Evolutionary conservation across 1,140 invertebrate genomes (phyloP).

Genomic region (Drosophila pruinosa): DNA sequence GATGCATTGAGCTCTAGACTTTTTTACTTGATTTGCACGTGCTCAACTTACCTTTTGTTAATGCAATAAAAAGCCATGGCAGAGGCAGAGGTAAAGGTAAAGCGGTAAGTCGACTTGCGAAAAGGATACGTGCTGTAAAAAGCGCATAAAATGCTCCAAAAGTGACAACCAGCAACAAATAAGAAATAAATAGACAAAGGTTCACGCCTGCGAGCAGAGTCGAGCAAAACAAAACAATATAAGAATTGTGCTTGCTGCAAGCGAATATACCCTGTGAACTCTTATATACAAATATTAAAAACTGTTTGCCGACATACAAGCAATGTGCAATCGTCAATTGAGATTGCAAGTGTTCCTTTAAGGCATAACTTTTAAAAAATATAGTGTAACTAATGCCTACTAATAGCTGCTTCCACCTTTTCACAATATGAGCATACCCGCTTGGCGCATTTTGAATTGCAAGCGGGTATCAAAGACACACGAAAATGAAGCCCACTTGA

Average conservation of each 20-base stretch:
- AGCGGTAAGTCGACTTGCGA: slow-evolving; percentile 64
- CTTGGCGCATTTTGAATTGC: background rate
- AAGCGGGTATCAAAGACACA: slow-evolving; percentile 32
- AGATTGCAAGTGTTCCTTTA: background rate
- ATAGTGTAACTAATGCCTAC: background rate
- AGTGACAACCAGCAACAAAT: slow-evolving; percentile 48
- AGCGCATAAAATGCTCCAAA: slow-evolving; percentile 68
- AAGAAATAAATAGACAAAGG: slow-evolving; percentile 40
- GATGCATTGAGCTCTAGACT: background rate
- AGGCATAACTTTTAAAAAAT: background rate
- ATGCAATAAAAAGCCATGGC: slow-evolving; percentile 58
- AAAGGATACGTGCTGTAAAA: slow-evolving; percentile 74
- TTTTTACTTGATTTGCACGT: slow-evolving; percentile 35
- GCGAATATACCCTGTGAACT: background rate
- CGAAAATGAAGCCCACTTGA: slow-evolving; percentile 66
- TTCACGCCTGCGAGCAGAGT: background rate
- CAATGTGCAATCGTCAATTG: background rate
- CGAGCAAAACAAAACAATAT: background rate
- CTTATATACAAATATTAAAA: too few relatives aligned
- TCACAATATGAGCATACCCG: background rate
- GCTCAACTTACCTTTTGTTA: slow-evolving; percentile 47
- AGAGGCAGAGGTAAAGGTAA: slow-evolving; percentile 27
- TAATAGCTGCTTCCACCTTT: background rate
- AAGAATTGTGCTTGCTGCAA: background rate
- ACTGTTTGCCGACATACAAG: background rate